phyloP scores from a whole-genome alignment of 2,113 vertebrate species.

The Naja naja region DNA sequence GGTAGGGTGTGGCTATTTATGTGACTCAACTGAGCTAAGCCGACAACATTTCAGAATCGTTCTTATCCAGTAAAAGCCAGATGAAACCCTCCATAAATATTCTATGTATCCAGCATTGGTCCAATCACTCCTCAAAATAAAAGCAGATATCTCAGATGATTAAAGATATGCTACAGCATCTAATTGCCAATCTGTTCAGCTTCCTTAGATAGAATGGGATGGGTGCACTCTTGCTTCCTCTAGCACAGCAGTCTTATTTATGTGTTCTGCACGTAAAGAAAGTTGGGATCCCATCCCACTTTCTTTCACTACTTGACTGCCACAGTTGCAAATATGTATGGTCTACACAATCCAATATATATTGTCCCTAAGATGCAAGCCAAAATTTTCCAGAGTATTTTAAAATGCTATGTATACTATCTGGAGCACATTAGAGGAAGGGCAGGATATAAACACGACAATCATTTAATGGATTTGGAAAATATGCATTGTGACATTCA shows the following conservation, averaged over 20 bases:
- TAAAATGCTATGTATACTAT: not conserved
- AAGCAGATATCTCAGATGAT: not conserved
- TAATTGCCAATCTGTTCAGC: not conserved
- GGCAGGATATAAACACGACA: not conserved
- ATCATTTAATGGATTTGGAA: not conserved
- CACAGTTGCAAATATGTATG: not conserved
- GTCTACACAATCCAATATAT: not conserved
- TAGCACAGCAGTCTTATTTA: not conserved
- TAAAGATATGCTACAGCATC: not conserved
- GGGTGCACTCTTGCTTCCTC: not conserved
- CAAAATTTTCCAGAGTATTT: not conserved
- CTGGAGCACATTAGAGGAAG: not conserved
- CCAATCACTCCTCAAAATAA: not conserved
- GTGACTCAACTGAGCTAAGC: not conserved
- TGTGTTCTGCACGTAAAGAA: not conserved
- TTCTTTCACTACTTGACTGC: not conserved
- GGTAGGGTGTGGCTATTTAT: not conserved
- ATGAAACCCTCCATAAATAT: not conserved
- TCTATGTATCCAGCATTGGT: not conserved
- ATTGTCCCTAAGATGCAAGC: not conserved
- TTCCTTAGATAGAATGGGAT: not conserved
- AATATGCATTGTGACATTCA: not conserved
- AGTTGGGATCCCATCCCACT: not conserved
- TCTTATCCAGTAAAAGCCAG: not conserved
- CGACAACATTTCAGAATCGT: not conserved